A percentile compares a stretch with the other conserved stretches of the same genome.
These are phyloP conservation scores for Saccostrea echinata DNA, from an alignment of 1,140 invertebrate genomes.

Conservation along the genomic window DNA sequence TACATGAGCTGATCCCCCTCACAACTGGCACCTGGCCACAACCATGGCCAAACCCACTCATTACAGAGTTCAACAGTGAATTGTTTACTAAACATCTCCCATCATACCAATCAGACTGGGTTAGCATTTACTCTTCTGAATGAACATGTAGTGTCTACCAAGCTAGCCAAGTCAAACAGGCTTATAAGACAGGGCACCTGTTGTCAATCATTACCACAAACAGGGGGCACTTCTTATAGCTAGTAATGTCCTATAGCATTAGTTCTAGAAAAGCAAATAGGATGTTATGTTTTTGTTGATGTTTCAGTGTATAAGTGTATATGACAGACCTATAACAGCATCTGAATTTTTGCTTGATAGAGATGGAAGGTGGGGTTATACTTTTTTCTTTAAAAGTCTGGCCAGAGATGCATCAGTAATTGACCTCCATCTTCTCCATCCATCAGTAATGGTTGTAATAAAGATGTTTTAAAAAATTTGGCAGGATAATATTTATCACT, in stretches of 20 bases:
- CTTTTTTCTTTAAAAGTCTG: no score
- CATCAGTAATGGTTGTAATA: no score
- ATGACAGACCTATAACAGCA: background rate
- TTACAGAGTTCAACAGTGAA: conserved; percentile 14
- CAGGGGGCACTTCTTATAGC: background rate
- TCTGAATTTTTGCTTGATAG: no score
- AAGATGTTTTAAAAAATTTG: background rate
- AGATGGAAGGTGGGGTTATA: no score
- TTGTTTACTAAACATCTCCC: conserved; percentile 32
- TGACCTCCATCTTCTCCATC: background rate
- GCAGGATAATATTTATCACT: background rate
- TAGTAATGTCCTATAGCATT: conserved; percentile 13
- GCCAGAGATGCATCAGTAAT: no score
- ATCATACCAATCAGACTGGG: background rate
- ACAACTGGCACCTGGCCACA: conserved; percentile 14
- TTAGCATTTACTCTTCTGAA: conserved; percentile 2
- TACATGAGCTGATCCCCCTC: background rate
- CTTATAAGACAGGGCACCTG: conserved; percentile 32
- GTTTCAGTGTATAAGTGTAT: conserved; percentile 10
- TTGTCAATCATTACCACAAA: background rate
- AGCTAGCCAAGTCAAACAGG: conserved; percentile 34
- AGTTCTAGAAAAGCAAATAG: background rate
- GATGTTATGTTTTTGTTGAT: background rate
- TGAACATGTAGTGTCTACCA: conserved; percentile 28
- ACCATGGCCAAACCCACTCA: background rate